Evolutionary conservation across 2,113 vertebrate genomes (phyloP).

Genomic region (Potamarius usumacintae): DNA sequence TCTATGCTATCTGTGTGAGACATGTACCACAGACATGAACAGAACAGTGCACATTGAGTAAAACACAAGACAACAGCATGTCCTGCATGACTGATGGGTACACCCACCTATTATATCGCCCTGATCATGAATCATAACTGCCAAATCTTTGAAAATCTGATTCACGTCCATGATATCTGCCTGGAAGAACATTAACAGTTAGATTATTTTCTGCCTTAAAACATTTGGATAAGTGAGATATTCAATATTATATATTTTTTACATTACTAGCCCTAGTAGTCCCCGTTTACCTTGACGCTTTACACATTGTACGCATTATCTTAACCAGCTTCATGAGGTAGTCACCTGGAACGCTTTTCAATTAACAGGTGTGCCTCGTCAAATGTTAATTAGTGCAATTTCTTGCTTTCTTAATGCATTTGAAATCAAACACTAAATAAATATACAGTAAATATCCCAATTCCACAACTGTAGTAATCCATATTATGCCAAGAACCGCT

Average conservation of each 20-base stretch:
- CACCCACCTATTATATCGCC: conserved; percentile 89
- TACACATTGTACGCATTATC: too few species aligned
- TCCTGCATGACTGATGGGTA: background rate
- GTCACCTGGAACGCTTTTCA: too few species aligned
- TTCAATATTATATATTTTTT: background rate
- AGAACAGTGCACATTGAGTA: background rate
- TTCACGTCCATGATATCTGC: conserved; percentile 93
- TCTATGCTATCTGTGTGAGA: conserved; percentile 85
- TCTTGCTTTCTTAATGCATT: too few species aligned
- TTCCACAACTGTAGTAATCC: too few species aligned
- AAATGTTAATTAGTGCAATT: too few species aligned
- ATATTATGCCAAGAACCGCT: too few species aligned
- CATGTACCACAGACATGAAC: background rate
- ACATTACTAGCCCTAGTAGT: too few species aligned
- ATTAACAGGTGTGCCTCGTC: too few species aligned
- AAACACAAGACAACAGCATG: background rate
- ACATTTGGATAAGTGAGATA: background rate
- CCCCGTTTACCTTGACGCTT: too few species aligned
- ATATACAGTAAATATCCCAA: too few species aligned
- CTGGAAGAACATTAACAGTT: conserved; percentile 65
- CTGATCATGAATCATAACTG: conserved; percentile 94
- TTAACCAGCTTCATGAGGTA: too few species aligned
- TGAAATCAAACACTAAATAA: too few species aligned
- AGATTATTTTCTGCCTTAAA: background rate
- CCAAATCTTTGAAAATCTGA: conserved; percentile 95